phyloP scores from a whole-genome alignment of 2,113 vertebrate species.

The Alligator sinensis region DNA sequence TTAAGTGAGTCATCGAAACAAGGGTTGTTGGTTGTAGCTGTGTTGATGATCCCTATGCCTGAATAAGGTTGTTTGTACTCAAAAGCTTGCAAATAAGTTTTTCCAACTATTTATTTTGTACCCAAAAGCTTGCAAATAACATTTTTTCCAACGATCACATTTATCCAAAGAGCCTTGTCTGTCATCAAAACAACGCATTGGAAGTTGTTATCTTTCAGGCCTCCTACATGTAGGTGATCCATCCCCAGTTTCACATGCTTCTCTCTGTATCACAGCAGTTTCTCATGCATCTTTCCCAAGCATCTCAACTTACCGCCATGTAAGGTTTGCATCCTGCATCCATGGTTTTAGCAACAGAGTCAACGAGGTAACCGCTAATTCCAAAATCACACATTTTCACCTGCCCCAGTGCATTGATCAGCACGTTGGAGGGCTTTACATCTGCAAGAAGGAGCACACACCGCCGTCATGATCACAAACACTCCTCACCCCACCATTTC shows the following conservation, averaged over 20 bases:
- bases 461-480: conserved; percentile 6
- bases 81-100: too few species aligned
- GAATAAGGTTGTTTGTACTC: too few species aligned
- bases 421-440: conserved; percentile 97
- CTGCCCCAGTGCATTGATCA: conserved; percentile 95
- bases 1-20: neutral
- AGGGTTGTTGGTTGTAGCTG: too few species aligned
- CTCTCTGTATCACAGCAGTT: neutral
- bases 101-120: too few species aligned
- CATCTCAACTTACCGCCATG: conserved; percentile 90
- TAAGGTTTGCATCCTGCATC: conserved; percentile 98
- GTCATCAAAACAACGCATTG: neutral
- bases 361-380: conserved; percentile 97
- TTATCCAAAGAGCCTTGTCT: too few species aligned
- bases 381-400: conserved; percentile 99
- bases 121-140: too few species aligned
- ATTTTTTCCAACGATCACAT: too few species aligned
- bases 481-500: neutral
- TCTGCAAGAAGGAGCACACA: conserved; percentile 79
- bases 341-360: conserved; percentile 97
- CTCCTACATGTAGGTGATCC: neutral
- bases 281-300: neutral
- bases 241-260: conserved; percentile 23
- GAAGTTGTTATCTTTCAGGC: neutral
- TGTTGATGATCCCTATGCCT: too few species aligned